These are phyloP conservation scores for Diadumene lineata DNA, from an alignment of 92 coral and sea anemone genomes.

Conservation along the genomic window DNA sequence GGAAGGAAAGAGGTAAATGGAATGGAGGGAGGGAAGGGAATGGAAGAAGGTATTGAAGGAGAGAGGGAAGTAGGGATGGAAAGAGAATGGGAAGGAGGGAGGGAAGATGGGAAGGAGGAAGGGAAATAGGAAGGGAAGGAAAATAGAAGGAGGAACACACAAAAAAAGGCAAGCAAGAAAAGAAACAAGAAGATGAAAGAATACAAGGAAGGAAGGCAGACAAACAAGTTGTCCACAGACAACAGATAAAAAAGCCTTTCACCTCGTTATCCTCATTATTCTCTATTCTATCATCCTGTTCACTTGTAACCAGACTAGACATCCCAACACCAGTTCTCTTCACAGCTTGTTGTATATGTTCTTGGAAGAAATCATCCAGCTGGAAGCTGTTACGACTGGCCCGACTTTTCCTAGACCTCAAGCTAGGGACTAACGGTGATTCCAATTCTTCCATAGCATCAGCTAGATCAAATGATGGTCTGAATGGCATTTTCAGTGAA, in stretches of 20 bases:
- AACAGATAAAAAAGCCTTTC: background rate
- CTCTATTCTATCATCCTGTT: conserved; percentile 1
- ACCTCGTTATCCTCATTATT: background rate
- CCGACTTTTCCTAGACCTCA: conserved; percentile 64
- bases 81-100: too few relatives aligned
- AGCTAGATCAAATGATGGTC: conserved; percentile 86
- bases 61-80: too few relatives aligned
- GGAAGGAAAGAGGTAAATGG: too few relatives aligned
- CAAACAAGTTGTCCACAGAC: too few relatives aligned
- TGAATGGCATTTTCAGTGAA: conserved; percentile 41
- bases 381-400: conserved; percentile 88
- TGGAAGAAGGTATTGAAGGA: too few relatives aligned
- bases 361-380: conserved; percentile 80
- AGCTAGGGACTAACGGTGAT: conserved; percentile 63
- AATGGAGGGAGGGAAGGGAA: too few relatives aligned
- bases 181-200: background rate
- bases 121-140: background rate
- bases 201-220: too few relatives aligned
- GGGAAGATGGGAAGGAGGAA: too few relatives aligned
- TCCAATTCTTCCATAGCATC: conserved; percentile 80
- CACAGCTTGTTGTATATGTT: conserved; percentile 74
- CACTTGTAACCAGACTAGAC: conserved; percentile 19
- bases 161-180: too few relatives aligned
- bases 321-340: conserved; percentile 52
- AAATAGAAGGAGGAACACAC: background rate